Evolutionary conservation across 2,888 invertebrate species (phyloP).

Genomic region (Plemyria rubiginata): DNA sequence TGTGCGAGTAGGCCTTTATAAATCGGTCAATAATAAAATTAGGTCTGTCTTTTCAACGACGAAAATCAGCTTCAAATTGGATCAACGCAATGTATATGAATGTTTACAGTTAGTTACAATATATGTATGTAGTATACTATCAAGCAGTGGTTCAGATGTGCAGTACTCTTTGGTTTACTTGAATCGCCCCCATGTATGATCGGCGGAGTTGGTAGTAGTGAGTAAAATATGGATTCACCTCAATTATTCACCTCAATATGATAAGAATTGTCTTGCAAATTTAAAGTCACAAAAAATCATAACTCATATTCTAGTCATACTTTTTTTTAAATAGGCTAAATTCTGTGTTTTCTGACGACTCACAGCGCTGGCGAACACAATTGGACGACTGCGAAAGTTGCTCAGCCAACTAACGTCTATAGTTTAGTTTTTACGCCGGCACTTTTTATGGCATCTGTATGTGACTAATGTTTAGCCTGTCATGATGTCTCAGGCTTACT

Average conservation of each 20-base stretch:
- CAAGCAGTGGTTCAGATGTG: no score
- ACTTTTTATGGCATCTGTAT: neutral
- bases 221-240: no score
- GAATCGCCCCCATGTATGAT: no score
- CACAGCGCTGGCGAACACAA: neutral
- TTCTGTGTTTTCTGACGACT: no score
- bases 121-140: no score
- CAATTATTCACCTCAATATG: no score
- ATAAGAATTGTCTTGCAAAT: no score
- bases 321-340: no score
- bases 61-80: constrained; percentile 27
- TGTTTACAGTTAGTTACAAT: constrained; percentile 1
- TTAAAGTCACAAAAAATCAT: no score
- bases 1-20: constrained; percentile 40
- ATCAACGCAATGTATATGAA: constrained; percentile 23
- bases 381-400: neutral
- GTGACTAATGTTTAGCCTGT: neutral
- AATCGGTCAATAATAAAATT: constrained; percentile 46
- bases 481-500: constrained; percentile 1
- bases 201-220: no score
- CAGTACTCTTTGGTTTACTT: no score
- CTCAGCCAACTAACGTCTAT: neutral
- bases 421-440: neutral
- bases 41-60: constrained; percentile 41
- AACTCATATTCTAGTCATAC: no score